Evolutionary conservation across 2,113 vertebrate genomes (phyloP), one percentile per base, ranked within the genome.

Genomic region (Tringa solitaria): DNA sequence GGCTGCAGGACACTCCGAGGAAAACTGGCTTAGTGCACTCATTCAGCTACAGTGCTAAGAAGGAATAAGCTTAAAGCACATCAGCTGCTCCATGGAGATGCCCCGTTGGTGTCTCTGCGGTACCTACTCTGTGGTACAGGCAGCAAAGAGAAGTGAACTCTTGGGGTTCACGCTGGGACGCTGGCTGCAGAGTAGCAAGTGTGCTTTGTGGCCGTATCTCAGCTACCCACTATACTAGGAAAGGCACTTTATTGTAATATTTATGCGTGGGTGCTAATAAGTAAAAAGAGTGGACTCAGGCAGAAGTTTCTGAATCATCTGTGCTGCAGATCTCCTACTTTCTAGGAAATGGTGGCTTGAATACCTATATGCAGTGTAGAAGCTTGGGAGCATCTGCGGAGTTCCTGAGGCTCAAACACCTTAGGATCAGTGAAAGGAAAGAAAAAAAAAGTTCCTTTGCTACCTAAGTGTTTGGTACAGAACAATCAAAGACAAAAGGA

Each of bases 51-150:
- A 50, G 75, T 23, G n/a, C 33, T 33, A 30, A 61, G 69, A 39
- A 57, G 37, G 61, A 61, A 12, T 12, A 24, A 88, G 27, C 19
- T 39, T 50, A 26, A 83, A 63, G 43, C 22, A 13, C 4, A 22
- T 23, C 19, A n/a, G 3, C 22, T 8, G 10, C 12, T 33, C 27
- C n/a, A 27, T 0, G 4, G 24, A 27, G 73, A 26, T 15, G 60
- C 3, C 26, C 30, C 33, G 28, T 33, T 12, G 33, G 28, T 32
- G 50, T 43, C 68, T 27, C 67, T 26, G 37, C 26, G 28, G 23
- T 4, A 20, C 0, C 1, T 8, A 17, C 6, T 1, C 11, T 3
- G 24, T 9, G 48, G 17, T 19, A 9, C 43, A n/a, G 39, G 45
- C 2, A 3, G 4, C 50, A 46, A 59, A 50, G 53, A 63, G 24